phyloP scores from a whole-genome alignment of 2,797 vertebrate species.

The Platyrinchus mystaceus region DNA sequence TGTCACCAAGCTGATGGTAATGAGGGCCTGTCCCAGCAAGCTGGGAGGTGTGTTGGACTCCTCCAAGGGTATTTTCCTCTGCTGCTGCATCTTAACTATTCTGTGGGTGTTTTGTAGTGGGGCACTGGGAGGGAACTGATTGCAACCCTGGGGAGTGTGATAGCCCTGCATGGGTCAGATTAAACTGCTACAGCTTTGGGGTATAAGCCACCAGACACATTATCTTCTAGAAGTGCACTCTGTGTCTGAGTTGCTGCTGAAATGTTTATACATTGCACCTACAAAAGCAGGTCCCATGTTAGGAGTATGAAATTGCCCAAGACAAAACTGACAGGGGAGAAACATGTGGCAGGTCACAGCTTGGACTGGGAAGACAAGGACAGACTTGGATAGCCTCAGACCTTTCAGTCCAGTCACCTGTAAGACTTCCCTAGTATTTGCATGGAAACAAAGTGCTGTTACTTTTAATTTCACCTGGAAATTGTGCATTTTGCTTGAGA shows the following conservation, averaged over 20 bases:
- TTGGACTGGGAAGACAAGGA: neutral
- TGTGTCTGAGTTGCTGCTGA: neutral
- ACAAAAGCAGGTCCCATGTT: rapidly evolving
- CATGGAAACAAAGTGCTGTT: neutral
- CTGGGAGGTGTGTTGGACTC: rapidly evolving
- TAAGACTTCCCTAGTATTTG: neutral
- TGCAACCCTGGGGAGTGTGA: neutral
- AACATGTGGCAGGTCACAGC: neutral
- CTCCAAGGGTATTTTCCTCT: neutral
- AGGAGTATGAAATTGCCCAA: neutral
- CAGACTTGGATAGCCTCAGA: neutral
- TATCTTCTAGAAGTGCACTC: neutral
- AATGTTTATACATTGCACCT: neutral
- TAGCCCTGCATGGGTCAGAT: neutral
- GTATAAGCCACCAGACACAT: neutral
- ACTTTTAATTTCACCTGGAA: neutral
- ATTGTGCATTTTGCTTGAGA: neutral
- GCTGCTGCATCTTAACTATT: neutral
- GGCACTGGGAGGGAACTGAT: neutral
- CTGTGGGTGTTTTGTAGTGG: neutral
- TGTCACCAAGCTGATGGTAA: neutral
- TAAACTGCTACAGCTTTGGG: neutral
- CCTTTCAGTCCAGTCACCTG: neutral
- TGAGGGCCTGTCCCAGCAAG: neutral
- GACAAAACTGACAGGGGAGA: neutral